These are phyloP conservation scores for Prunella strophiata DNA, from an alignment of 2,797 vertebrate species.

Conservation along the genomic window DNA sequence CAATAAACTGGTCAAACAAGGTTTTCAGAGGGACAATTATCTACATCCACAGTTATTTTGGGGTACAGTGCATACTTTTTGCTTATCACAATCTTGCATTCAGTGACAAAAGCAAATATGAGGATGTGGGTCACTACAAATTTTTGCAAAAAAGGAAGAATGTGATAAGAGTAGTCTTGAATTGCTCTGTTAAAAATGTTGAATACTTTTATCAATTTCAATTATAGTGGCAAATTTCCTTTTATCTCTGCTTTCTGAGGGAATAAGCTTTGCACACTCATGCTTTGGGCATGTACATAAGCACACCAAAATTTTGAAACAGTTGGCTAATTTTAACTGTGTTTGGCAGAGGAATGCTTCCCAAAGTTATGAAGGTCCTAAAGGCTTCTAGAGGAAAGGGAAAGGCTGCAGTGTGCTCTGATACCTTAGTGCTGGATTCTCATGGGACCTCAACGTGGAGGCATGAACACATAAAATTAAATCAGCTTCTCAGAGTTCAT, in stretches of 20 bases:
- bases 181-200: background rate
- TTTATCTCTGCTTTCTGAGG: background rate
- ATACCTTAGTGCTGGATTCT: background rate
- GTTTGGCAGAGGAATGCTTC: background rate
- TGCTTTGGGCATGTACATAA: background rate
- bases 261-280: slow-evolving; percentile 8
- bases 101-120: slow-evolving; percentile 15
- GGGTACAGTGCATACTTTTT: background rate
- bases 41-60: background rate
- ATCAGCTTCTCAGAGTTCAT: background rate
- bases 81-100: background rate
- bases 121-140: slow-evolving; percentile 4
- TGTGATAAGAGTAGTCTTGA: background rate
- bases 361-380: background rate
- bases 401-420: background rate
- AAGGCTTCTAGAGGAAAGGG: background rate
- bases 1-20: background rate
- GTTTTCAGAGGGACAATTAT: background rate
- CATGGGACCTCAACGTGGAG: background rate
- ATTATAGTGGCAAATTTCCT: background rate
- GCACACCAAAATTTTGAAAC: background rate
- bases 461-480: background rate
- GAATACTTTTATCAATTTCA: background rate
- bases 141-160: background rate
- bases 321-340: background rate